Conservation (phyloP, 1,140 invertebrate genomes). For the Drosophila guanche region DNA sequence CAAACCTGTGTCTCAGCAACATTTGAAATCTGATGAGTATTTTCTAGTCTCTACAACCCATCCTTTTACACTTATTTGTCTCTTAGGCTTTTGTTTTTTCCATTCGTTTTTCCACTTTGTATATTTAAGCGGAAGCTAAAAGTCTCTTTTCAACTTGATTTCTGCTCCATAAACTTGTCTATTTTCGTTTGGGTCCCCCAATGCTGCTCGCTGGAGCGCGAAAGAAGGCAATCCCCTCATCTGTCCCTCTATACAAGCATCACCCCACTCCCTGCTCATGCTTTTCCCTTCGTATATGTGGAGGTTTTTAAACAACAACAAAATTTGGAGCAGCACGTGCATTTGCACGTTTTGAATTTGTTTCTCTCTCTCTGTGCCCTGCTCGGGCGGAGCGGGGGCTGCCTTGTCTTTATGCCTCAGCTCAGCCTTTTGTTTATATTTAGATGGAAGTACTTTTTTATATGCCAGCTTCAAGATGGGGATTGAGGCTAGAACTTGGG, state of each 20-base stretch:
- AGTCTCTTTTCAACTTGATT: slow-evolving; percentile 78
- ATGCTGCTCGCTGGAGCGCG: slow-evolving; percentile 61
- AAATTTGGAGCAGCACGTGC: slow-evolving; percentile 79
- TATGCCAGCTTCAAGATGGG: slow-evolving; percentile 52
- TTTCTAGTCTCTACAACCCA: background rate
- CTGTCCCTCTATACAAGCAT: background rate
- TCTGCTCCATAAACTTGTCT: slow-evolving; percentile 82
- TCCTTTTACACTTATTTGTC: background rate
- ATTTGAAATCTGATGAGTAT: slow-evolving; percentile 6
- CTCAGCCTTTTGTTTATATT: slow-evolving; percentile 68
- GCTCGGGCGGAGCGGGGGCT: background rate
- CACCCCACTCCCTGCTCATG: background rate
- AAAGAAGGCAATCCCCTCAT: slow-evolving; percentile 29
- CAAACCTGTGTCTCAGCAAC: background rate
- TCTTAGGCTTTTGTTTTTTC: slow-evolving; percentile 20
- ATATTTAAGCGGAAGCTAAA: slow-evolving; percentile 77
- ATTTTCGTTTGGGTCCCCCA: slow-evolving; percentile 60
- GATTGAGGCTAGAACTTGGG: slow-evolving; percentile 16
- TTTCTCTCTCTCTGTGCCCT: slow-evolving; percentile 9
- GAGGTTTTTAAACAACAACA: background rate
- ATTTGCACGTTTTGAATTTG: slow-evolving; percentile 74
- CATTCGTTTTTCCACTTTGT: slow-evolving; percentile 55
- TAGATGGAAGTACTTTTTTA: slow-evolving; percentile 77
- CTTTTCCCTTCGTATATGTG: slow-evolving; percentile 20
- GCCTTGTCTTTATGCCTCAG: slow-evolving; percentile 32